Percentiles rank a stretch among this genome's conserved stretches.
phyloP scores from a whole-genome alignment of 2,113 vertebrate species.

The Pardalotus punctatus region DNA sequence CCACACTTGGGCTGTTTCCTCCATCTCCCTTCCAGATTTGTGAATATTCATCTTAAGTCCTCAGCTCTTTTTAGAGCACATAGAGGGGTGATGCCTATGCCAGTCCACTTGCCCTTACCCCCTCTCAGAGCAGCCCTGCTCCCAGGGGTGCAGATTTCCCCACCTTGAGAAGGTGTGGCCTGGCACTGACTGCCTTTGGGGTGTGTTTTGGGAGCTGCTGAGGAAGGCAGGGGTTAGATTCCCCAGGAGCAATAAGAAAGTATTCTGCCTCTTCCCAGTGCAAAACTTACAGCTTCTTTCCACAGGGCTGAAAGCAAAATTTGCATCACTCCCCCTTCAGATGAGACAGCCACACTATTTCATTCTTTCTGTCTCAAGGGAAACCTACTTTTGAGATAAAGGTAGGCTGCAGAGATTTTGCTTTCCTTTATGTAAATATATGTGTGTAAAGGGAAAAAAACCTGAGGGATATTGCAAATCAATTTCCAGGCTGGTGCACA shows the following conservation, averaged over 20 bases:
- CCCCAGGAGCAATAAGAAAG: not conserved
- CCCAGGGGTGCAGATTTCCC: not conserved
- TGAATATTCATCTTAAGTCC: not conserved
- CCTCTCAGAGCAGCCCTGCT: not conserved
- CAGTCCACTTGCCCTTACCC: fast-evolving
- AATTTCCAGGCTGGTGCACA: not conserved
- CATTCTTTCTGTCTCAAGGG: not conserved
- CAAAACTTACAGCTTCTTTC: not conserved
- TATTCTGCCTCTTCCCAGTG: not conserved
- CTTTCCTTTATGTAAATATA: not conserved
- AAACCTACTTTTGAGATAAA: not conserved
- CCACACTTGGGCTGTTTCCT: not conserved
- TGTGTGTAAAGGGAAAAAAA: not conserved
- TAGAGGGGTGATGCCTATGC: not conserved
- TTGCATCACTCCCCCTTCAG: not conserved
- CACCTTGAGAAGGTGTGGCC: not conserved
- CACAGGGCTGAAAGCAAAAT: not conserved
- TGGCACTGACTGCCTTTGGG: not conserved
- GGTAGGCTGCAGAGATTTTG: not conserved
- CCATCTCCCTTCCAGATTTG: not conserved
- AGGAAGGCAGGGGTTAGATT: not conserved
- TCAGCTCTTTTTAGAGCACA: not conserved
- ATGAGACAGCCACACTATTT: not conserved
- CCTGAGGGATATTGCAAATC: not conserved
- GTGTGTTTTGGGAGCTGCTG: not conserved